These are phyloP conservation scores for Caretta caretta DNA, from an alignment of 2,113 vertebrate species.

Conservation along the genomic window DNA sequence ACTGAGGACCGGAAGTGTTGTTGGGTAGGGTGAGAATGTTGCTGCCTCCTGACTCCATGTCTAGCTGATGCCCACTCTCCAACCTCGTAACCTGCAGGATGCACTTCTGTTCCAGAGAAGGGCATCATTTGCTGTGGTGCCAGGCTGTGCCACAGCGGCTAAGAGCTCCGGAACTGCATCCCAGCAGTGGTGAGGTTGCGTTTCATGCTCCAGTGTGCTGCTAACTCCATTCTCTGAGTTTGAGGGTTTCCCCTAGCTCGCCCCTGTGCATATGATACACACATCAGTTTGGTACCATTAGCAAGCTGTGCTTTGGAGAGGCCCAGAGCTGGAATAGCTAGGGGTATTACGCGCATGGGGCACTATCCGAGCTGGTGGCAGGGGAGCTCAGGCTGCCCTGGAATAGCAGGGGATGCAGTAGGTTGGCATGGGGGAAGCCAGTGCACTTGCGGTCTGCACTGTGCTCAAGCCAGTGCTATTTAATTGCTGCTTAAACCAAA, in stretches of 20 bases:
- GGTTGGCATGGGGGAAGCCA: not conserved
- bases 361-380: not conserved
- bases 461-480: fast-evolving
- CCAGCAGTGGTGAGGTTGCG: not conserved
- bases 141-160: not conserved
- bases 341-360: not conserved
- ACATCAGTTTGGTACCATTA: not conserved
- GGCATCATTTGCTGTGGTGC: not conserved
- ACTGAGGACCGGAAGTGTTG: too few relatives aligned
- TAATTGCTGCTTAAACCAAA: not conserved
- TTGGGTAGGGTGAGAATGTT: too few relatives aligned
- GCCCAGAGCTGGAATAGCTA: not conserved
- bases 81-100: not conserved
- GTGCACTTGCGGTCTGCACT: fast-evolving
- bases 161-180: not conserved
- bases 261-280: not conserved
- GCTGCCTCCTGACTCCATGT: too few relatives aligned
- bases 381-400: not conserved
- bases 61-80: not conserved
- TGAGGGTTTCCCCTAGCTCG: not conserved
- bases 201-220: not conserved
- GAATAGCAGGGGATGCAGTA: not conserved
- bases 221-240: not conserved
- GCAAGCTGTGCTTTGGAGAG: not conserved
- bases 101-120: too few relatives aligned